A percentile compares a stretch with the other conserved stretches of the same genome.
These are phyloP conservation scores for Euzophera pinguis DNA, from an alignment of 2,888 invertebrate species.

Conservation along the genomic window DNA sequence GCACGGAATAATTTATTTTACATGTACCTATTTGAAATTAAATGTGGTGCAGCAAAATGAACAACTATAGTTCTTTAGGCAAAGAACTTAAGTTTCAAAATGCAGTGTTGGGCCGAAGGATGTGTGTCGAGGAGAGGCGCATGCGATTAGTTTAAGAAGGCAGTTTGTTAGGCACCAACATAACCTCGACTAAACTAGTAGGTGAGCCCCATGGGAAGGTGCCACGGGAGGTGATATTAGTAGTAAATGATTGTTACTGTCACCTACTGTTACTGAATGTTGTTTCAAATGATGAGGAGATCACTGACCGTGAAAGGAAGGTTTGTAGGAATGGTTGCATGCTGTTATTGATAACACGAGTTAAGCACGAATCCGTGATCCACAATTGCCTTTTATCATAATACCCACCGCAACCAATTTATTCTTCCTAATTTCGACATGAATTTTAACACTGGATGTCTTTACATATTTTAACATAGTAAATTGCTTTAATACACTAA, in stretches of 20 bases:
- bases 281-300: conserved; percentile 14
- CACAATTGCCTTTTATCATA: conserved; percentile 6
- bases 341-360: conserved; percentile 44
- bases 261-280: conserved; percentile 26
- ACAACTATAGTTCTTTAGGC: conserved; percentile 2
- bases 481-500: conserved; percentile 27
- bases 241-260: conserved; percentile 40
- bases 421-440: conserved; percentile 3
- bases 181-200: conserved; percentile 26
- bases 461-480: conserved; percentile 7
- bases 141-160: conserved; percentile 48
- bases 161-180: conserved; percentile 51
- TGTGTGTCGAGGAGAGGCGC: conserved; percentile 50
- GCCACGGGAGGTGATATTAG: conserved; percentile 52
- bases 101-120: conserved; percentile 45
- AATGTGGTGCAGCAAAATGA: conserved; percentile 12
- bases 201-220: conserved; percentile 37
- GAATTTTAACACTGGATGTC: not conserved
- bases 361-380: conserved; percentile 41
- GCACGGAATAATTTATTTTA: conserved; percentile 12
- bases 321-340: conserved; percentile 53
- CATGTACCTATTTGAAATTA: not conserved
- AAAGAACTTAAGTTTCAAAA: conserved; percentile 8
- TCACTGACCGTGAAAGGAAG: conserved; percentile 54
- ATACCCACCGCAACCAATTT: conserved; percentile 22